Percentiles rank a stretch among this genome's conserved stretches.
Evolutionary conservation across 92 coral and sea anemone genomes (phyloP).

Genomic region (Actinostola sp.): DNA sequence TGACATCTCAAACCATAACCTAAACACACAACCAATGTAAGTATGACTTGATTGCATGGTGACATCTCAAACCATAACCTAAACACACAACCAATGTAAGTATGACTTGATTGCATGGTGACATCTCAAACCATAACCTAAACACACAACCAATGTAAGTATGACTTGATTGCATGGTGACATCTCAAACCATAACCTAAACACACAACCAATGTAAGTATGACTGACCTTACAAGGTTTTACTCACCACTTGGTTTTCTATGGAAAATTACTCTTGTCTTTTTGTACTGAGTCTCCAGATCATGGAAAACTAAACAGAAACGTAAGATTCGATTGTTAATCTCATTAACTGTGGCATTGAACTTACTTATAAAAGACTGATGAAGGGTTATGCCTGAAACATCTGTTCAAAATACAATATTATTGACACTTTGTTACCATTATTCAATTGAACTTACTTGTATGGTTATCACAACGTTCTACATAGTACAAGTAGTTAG

Average conservation of each 20-base stretch:
- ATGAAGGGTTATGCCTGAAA: too few relatives aligned
- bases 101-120: conserved; percentile 81
- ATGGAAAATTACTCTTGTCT: conserved; percentile 80
- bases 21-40: conserved; percentile 2
- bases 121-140: conserved; percentile 96
- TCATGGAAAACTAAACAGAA: conserved; percentile 76
- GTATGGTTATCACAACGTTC: conserved; percentile 95
- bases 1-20: conserved; percentile 98
- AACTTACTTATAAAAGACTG: too few relatives aligned
- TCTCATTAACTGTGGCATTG: too few relatives aligned
- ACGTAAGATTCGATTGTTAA: background rate
- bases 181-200: conserved; percentile 96
- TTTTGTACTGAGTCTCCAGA: conserved; percentile 78
- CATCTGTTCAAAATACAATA: too few relatives aligned
- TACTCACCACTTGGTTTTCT: conserved; percentile 87
- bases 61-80: conserved; percentile 98
- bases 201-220: background rate
- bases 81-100: background rate
- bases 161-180: conserved; percentile 82
- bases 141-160: background rate
- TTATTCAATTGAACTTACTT: conserved; percentile 68
- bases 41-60: conserved; percentile 75
- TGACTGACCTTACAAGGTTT: background rate
- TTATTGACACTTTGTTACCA: background rate
- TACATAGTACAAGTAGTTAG: conserved; percentile 77